These are phyloP conservation scores for Dryobotodes eremita DNA, from an alignment of 2,888 invertebrate genomes.

Conservation along the genomic window DNA sequence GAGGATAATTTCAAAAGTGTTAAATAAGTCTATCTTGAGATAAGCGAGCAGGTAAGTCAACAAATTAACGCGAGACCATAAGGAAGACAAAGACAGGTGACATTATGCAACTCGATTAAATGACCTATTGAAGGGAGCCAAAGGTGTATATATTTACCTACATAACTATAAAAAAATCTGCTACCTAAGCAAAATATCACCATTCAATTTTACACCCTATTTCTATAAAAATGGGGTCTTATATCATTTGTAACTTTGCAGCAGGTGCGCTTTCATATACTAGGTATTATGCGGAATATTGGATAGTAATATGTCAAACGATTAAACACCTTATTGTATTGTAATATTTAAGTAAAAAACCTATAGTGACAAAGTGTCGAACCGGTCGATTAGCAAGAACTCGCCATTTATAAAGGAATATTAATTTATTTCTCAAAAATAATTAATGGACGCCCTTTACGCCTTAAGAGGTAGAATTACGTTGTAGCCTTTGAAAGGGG, in stretches of 20 bases:
- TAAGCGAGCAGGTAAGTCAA: neutral
- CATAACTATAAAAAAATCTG: neutral
- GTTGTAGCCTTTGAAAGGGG: neutral
- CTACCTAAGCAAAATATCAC: neutral
- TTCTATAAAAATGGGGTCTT: neutral
- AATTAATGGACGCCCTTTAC: slow-evolving; percentile 60
- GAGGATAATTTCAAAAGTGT: neutral
- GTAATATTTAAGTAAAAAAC: slow-evolving; percentile 22
- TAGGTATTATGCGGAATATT: slow-evolving; percentile 29
- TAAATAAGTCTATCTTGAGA: neutral
- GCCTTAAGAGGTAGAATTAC: slow-evolving; percentile 25
- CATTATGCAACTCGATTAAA: slow-evolving; percentile 23
- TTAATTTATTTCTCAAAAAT: slow-evolving; percentile 41
- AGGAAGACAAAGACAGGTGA: slow-evolving; percentile 18
- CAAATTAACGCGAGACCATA: slow-evolving; percentile 1
- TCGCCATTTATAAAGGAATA: slow-evolving; percentile 34
- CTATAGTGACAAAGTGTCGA: neutral
- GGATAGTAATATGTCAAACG: neutral
- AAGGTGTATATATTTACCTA: slow-evolving; percentile 17
- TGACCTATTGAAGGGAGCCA: neutral
- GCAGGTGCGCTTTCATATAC: slow-evolving; percentile 48
- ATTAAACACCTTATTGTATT: slow-evolving; percentile 36
- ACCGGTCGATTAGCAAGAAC: slow-evolving; percentile 33
- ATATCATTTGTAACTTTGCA: neutral
- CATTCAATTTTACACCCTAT: neutral